Conservation (phyloP, 1,140 invertebrate genomes). For the Drosophila bifasciata region DNA sequence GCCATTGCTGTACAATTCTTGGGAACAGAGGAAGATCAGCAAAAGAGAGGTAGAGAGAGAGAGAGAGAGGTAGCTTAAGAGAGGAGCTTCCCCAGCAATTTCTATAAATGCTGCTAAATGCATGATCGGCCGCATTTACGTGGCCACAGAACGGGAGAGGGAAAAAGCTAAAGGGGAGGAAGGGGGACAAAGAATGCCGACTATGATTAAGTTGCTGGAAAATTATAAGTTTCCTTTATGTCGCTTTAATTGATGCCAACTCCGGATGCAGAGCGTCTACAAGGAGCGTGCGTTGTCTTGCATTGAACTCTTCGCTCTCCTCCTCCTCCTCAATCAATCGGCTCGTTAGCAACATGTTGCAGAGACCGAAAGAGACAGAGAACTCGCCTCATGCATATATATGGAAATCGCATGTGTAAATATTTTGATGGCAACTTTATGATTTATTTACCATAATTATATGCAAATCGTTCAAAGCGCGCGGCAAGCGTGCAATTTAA, state of each 20-base stretch:
- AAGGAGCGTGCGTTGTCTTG: too few species aligned
- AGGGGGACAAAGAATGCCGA: constrained; percentile 46
- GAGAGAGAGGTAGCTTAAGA: constrained; percentile 17
- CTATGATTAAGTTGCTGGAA: constrained; percentile 76
- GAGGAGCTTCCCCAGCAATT: constrained; percentile 43
- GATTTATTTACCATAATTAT: constrained; percentile 69
- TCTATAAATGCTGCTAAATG: constrained; percentile 78
- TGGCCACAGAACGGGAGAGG: constrained; percentile 21
- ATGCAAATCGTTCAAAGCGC: constrained; percentile 61
- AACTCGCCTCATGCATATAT: constrained; percentile 4
- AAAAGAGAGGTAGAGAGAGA: not conserved
- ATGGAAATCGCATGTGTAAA: constrained; percentile 64
- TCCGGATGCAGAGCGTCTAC: constrained; percentile 55
- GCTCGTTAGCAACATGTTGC: constrained; percentile 69
- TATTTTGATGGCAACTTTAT: constrained; percentile 65
- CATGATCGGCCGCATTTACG: constrained; percentile 20
- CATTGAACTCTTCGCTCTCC: too few species aligned
- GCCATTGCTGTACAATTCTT: constrained; percentile 59
- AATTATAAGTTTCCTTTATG: constrained; percentile 79
- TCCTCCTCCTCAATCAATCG: constrained; percentile 33
- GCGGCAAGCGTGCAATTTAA: constrained; percentile 67
- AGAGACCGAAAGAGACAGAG: constrained; percentile 3
- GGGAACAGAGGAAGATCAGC: constrained; percentile 7
- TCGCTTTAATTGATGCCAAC: constrained; percentile 75
- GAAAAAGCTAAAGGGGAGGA: constrained; percentile 3